Base-by-base conservation (phyloP, 2,888 invertebrate genomes). In the Mellilla xanthometata region DNA sequence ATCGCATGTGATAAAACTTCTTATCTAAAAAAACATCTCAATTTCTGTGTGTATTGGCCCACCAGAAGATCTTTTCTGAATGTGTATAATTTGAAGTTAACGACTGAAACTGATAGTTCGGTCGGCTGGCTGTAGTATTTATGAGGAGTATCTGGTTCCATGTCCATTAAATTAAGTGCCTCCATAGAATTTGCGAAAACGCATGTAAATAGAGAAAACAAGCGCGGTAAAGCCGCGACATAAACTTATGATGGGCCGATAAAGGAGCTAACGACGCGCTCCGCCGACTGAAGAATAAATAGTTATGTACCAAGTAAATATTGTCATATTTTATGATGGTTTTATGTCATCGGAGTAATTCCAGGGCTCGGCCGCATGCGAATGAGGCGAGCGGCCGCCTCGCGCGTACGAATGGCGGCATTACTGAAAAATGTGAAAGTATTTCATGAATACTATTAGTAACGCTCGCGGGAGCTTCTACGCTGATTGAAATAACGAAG, bases 281-380 rank as follows among this genome's bases (percentile, higher is more conserved):
- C 39, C 36, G 45, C 30, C 35, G 40, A 45, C 39, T 48, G 36
- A 38, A 53, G 56, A 62, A 38, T 62, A 61, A 55, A 65, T 67
- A 64, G 49, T 50, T 60, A 61, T 61, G 56, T 51, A 44, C 48
- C 58, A 24, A 65, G 56, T 65, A 61, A 65, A 69, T 68, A 66
- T 68, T 62, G 59, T 61, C 59, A 60, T 65, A 54, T 68, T 68
- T 73, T 72, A 73, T 60, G 67, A 55, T 52, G 46, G 59, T 68
- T 72, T 74, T 72, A 72, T 72, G 67, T 60, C 63, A 67, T 67
- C 60, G 62, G 60, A 55, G 49, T 67, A 59, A 65, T 65, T 56
- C 52, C 56, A 44, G 46, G 59, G 45, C 48, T 56, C 47, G 49
- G 44, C 56, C 57, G 68, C 67, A 66, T 68, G 65, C 60, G 53